Conservation (phyloP, 2,113 vertebrate genomes). For the Panthera uncia region DNA sequence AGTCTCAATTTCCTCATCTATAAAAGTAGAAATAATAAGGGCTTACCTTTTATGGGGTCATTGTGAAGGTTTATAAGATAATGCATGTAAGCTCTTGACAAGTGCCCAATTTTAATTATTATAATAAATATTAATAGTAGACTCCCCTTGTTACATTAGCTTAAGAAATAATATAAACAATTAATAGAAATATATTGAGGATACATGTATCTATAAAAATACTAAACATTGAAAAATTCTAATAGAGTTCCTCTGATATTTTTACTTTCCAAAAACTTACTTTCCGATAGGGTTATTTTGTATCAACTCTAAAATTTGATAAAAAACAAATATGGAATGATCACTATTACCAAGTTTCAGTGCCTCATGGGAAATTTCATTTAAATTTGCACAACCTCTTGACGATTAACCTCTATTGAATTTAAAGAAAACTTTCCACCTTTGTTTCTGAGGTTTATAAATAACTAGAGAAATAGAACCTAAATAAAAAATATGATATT, state of each 20-base stretch:
- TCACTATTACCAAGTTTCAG: not conserved
- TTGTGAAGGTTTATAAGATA: not conserved
- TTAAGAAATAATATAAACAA: constrained; percentile 6
- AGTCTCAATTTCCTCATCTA: not conserved
- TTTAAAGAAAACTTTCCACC: constrained; percentile 35
- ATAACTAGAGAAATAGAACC: not conserved
- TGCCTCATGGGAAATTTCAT: constrained; percentile 4
- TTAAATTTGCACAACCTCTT: not conserved
- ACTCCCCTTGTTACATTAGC: not conserved
- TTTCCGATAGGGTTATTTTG: not conserved
- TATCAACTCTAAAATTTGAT: not conserved
- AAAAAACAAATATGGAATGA: not conserved
- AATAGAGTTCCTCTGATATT: not conserved
- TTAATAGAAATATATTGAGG: not conserved
- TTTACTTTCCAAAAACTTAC: not conserved
- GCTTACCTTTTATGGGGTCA: not conserved
- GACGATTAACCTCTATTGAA: not conserved
- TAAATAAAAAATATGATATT: constrained; percentile 57
- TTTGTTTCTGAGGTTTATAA: constrained; percentile 2
- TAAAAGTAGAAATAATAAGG: not conserved
- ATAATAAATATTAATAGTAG: constrained; percentile 1
- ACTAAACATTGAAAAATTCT: not conserved
- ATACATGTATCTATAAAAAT: not conserved
- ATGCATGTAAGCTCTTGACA: not conserved
- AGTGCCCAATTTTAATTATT: not conserved